phyloP scores from a whole-genome alignment of 2,888 invertebrate species.

The Chaetoderma sp. region DNA sequence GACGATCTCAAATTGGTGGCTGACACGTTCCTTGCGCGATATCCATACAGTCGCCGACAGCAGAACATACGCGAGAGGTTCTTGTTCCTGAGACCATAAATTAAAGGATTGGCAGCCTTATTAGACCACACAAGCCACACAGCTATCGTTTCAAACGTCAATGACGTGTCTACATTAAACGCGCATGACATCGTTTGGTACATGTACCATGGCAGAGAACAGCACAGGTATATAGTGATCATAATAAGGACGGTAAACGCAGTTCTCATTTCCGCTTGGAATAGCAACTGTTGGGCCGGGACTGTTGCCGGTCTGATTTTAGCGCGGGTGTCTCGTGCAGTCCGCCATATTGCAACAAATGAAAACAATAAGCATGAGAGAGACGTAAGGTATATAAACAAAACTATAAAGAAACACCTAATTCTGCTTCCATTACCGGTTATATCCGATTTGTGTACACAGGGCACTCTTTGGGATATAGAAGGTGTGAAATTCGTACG shows the following conservation, averaged over 20 bases:
- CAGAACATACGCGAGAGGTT: not conserved
- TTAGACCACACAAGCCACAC: conserved; percentile 6
- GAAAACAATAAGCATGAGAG: too few species aligned
- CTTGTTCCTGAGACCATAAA: conserved; percentile 7
- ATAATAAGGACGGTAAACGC: conserved; percentile 11
- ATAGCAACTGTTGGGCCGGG: not conserved
- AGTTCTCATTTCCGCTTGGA: conserved; percentile 13
- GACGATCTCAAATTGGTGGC: too few species aligned
- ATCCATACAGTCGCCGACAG: too few species aligned
- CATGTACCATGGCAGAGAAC: conserved; percentile 8
- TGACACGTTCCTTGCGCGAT: too few species aligned
- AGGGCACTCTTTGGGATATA: too few species aligned
- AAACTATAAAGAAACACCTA: too few species aligned
- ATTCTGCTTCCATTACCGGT: too few species aligned
- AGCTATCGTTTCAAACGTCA: not conserved
- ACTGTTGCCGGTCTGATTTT: conserved; percentile 4
- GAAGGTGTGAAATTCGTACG: too few species aligned
- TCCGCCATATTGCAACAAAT: too few species aligned
- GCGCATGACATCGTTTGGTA: not conserved
- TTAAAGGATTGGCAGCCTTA: conserved; percentile 5
- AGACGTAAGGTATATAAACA: too few species aligned
- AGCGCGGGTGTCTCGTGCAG: too few species aligned
- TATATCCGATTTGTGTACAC: too few species aligned
- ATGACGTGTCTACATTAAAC: not conserved
- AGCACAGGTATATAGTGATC: not conserved